Evolutionary conservation across 2,888 invertebrate species (phyloP), one percentile per base, ranked within the genome.

Genomic region (Micoletzkya japonica): DNA sequence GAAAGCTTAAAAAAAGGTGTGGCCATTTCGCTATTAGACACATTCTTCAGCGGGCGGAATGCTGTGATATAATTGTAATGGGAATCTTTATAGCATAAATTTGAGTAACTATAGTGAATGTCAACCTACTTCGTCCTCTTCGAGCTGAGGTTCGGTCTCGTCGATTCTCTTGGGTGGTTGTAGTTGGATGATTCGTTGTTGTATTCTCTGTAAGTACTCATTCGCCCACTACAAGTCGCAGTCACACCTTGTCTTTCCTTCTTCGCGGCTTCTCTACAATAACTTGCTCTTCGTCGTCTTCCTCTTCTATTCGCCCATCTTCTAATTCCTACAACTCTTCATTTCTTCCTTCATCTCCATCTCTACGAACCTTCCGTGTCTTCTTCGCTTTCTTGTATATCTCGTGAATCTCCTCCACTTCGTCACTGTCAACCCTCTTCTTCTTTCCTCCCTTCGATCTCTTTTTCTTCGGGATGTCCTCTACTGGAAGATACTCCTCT

Each of bases 131-230:
- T n/a, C n/a, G 17, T 63, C 50, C 28, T 70, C 70, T n/a, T 63
- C 60, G 2, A 66, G 66, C 10, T 57, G 57, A 52, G 70, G 72
- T 61, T 74, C 63, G 75, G 77, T 50, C n/a, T 54, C 54, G n/a
- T 36, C 24, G 14, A 64, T 24, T 36, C 36, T 50, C 64, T 52
- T 64, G 49, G 64, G 64, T n/a, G 30, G 20, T 10, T 32, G 50
- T 6, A 64, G n/a, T 34, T 64, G 37, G 36, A 52, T n/a, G n/a
- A n/a, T n/a, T n/a, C n/a, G n/a, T n/a, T n/a, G n/a, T n/a, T n/a
- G n/a, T n/a, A n/a, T n/a, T n/a, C n/a, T n/a, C n/a, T n/a, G n/a
- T n/a, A n/a, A n/a, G n/a, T n/a, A n/a, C n/a, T n/a, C n/a, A n/a
- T n/a, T n/a, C n/a, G n/a, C n/a, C n/a, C n/a, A n/a, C n/a, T n/a